Base-by-base conservation (phyloP, 1,140 invertebrate genomes). In the Rhyacophila brunnea region DNA sequence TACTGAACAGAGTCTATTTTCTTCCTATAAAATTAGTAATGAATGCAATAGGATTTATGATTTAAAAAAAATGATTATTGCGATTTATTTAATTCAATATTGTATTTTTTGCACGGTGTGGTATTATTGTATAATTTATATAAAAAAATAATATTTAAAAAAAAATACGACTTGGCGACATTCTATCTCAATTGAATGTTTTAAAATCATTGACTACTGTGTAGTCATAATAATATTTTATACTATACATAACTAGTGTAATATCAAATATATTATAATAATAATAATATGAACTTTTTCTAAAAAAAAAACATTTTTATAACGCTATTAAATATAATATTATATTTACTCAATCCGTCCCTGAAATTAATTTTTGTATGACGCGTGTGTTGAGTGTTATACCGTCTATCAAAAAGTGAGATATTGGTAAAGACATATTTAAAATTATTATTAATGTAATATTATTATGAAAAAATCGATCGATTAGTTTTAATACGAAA, bases 171-270 rank as follows among this genome's bases (percentile, higher is more conserved):
- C 18, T 11, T 45, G n/a, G 18, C 9, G 43, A 35, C 32, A 55
- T 55, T 46, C 28, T 35, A 15, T 28, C 28, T 19, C 5, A 13
- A 23, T n/a, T 7, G 46, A 49, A 57, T 49, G 49, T 55, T 47
- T 53, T 38, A 35, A 53, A 45, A 36, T 35, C 13, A 38, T 43
- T 51, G 58, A 36, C 58, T 61, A 61, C 58, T 40, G 58, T 61
- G 58, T 61, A 61, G 58, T 36, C 50, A 49, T 38, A 43, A 60
- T 52, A 34, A 50, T 47, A 43, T 28, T 34, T 42, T 42, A 42
- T 42, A 5, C 3, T 14, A 42, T 42, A 42, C 40, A 42, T 42
- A 32, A 15, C 17, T 49, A 32, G 19, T 28, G n/a, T 57, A 23
- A 36, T 34, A 35, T 42, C 13, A 43, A 23, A 34, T 23, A 18